Conservation (phyloP, 2,888 invertebrate genomes). For the Lymantria dispar region DNA sequence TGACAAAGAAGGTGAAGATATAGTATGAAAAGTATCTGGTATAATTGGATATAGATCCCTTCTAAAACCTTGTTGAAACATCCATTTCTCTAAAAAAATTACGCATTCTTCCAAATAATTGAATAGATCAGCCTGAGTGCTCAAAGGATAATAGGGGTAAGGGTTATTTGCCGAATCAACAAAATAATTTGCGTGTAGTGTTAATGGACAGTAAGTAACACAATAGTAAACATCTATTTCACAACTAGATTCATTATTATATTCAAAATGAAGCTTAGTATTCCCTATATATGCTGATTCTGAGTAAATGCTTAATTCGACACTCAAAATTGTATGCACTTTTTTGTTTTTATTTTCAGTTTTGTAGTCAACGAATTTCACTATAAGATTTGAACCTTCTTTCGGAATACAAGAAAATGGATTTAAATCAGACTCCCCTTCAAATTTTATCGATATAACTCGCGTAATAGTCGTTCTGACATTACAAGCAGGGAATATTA, state of each 20-base stretch:
- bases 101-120: constrained; percentile 57
- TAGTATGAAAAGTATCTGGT: constrained; percentile 69
- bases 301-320: constrained; percentile 48
- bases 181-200: constrained; percentile 52
- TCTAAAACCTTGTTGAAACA: constrained; percentile 74
- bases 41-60: constrained; percentile 70
- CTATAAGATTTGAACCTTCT: constrained; percentile 46
- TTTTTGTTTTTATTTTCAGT: constrained; percentile 28
- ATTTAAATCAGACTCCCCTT: constrained; percentile 41
- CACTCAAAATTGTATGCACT: constrained; percentile 44
- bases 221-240: constrained; percentile 64
- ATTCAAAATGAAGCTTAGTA: constrained; percentile 49
- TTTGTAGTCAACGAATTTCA: constrained; percentile 42
- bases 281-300: constrained; percentile 38
- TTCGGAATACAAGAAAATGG: constrained; percentile 51
- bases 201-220: constrained; percentile 63
- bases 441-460: constrained; percentile 48
- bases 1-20: constrained; percentile 52
- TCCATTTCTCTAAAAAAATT: constrained; percentile 69
- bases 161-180: constrained; percentile 52
- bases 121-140: constrained; percentile 46
- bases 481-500: constrained; percentile 64
- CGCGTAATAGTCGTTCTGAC: constrained; percentile 45
- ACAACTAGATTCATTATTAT: constrained; percentile 56
- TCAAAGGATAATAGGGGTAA: constrained; percentile 64